phyloP scores from a whole-genome alignment of 1,140 invertebrate species.

The Aphaenogaster floridana region DNA sequence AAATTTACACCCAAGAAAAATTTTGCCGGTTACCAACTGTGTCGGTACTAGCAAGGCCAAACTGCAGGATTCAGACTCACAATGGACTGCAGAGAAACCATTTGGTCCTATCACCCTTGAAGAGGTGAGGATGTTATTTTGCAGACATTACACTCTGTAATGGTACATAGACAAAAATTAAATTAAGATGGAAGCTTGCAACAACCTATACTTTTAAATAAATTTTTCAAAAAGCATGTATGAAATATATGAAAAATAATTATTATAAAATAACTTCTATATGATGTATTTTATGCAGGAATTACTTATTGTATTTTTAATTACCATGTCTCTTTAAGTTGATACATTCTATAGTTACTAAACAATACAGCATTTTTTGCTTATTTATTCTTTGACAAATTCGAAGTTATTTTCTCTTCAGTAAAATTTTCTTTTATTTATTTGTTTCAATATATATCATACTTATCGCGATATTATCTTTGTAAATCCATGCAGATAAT shows the following conservation, averaged over 20 bases:
- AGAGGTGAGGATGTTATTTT: constrained; percentile 82
- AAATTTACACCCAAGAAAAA: constrained; percentile 68
- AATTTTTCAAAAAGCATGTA: neutral
- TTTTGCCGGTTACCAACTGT: constrained; percentile 76
- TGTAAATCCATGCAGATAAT: neutral
- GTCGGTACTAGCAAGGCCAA: constrained; percentile 61
- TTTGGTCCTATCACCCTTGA: constrained; percentile 80
- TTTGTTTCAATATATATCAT: neutral
- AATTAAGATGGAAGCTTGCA: neutral
- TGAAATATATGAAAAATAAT: neutral
- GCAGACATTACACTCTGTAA: constrained; percentile 69
- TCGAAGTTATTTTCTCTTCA: neutral
- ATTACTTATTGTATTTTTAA: neutral
- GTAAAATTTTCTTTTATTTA: neutral
- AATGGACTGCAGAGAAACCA: constrained; percentile 44
- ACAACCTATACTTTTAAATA: neutral
- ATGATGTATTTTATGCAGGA: neutral
- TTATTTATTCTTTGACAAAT: constrained; percentile 1
- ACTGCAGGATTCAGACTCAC: constrained; percentile 44
- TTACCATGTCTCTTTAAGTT: neutral
- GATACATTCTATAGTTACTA: neutral
- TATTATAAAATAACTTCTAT: neutral
- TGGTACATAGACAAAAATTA: neutral
- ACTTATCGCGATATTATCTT: constrained; percentile 4
- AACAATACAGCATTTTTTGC: neutral